Evolutionary conservation across 53 echinoderm and acorn worm species (phyloP), one percentile per base, ranked within the genome.

Genomic region (Stichopus horrens): DNA sequence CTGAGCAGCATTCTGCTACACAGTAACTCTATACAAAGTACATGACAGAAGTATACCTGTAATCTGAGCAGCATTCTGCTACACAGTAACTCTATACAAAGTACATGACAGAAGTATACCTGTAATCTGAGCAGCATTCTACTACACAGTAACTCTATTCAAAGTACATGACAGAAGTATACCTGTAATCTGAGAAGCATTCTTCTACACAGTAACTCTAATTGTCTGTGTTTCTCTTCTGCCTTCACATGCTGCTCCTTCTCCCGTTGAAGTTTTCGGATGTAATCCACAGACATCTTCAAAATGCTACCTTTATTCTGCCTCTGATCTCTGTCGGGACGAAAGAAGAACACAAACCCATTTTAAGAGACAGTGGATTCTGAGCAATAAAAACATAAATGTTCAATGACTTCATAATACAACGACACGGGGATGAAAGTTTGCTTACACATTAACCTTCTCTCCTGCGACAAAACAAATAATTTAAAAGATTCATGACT

Each of bases 131-230:
- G 91, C 90, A 96, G 93, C 95, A 95, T 95, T 54, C 92, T 88
- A 21, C 96, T 89, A 77, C 94, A 95, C 11, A 95, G 82, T 23
- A 88, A 87, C 89, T 96, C 93, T 37, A 37, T 37, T 1, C 37
- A 37, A 75, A 75, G 21, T 23, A 9, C 75, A 16, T 75, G 22
- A 76, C 52, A 76, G 20, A 19, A 71, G 71, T 90, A 20, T 92
- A 97, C 98, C 95, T 97, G 98, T 90, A 97, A 94, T 77, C 98
- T 92, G 4, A 95, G 91, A 87, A 97, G 93, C 95, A 95, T 97
- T 57, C 92, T 88, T 58, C 98, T 90, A 77, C 95, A 95, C 7
- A 95, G 88, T n/a, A 89, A 88, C 90, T 95, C 93, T 37, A 97
- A 91, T 77, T 94, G 91, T 79, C 89, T 97, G 75, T 94, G 95